Evolutionary conservation across 2,113 vertebrate genomes (phyloP), one percentile per base, ranked within the genome.

Genomic region (Tetrax tetrax): DNA sequence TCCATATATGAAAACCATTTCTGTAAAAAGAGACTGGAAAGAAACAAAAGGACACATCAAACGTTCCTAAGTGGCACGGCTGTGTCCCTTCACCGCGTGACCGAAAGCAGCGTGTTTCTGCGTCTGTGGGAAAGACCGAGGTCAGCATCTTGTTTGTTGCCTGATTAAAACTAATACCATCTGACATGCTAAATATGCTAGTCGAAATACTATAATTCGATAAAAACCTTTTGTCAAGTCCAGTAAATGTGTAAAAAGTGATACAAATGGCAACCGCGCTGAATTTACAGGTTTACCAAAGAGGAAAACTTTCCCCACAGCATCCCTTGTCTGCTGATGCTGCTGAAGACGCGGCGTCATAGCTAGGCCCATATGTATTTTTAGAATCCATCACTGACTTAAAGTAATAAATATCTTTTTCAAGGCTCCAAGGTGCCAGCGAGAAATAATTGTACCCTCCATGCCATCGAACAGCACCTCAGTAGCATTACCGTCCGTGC

Each of bases 191-290:
- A 83, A 97, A 95, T 93, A 63, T 66, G 91, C 89, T 80, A 23
- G 53, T 23, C 93, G 95, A 96, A 90, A 92, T 81, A 5, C 88
- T 83, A 71, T 92, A 69, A 94, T 94, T 72, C 41, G 43, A 94
- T 92, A 72, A 91, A 95, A 96, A 64, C 89, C 79, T 95, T 97
- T 95, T 97, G 95, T 97, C 96, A 84, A 48, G 59, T 89, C 93
- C 70, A 47, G 63, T 97, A 97, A 97, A 47, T 31, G 74, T 47
- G 75, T 91, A 65, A 50, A 61, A 45, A 64, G 21, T n/a, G 89
- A 98, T 84, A 35, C 48, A 12, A 57, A 64, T 65, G 74, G 68
- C 53, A 91, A 64, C 53, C 9, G 35, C 2, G 22, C n/a, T 68
- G 87, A 63, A 48, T 48, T 21, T 48, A 48, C 47, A 48, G 19